These are phyloP conservation scores for Ptychodera flava DNA, from an alignment of 35 echinoderm and acorn worm species.

Conservation along the genomic window DNA sequence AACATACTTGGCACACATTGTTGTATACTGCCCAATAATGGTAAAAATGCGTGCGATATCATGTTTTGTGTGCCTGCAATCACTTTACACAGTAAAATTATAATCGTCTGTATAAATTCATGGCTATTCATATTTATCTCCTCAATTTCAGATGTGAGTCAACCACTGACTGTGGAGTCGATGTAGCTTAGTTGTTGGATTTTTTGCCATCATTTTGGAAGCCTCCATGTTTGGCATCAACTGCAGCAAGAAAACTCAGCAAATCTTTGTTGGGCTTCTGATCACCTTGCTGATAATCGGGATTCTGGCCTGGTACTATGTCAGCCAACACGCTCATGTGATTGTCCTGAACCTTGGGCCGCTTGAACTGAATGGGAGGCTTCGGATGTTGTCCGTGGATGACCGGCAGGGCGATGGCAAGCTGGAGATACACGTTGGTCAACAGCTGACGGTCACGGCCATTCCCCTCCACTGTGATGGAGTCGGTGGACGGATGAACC, in stretches of 20 bases:
- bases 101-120: no score
- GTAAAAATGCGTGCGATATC: no score
- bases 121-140: no score
- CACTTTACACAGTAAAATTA: no score
- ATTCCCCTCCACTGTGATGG: conserved; percentile 33
- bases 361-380: conserved; percentile 31
- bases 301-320: conserved; percentile 80
- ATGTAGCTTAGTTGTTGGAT: no score
- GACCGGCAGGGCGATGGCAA: conserved; percentile 8
- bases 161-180: no score
- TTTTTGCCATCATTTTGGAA: no score
- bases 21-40: no score
- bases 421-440: conserved; percentile 26
- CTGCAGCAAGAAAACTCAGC: conserved; percentile 63
- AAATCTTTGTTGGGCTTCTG: conserved; percentile 46
- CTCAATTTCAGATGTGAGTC: no score
- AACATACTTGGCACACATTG: no score
- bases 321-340: conserved; percentile 64
- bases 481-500: background rate
- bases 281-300: conserved; percentile 52
- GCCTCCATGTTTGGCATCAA: background rate
- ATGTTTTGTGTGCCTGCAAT: no score
- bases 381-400: conserved; percentile 13
- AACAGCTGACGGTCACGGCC: conserved; percentile 11
- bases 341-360: conserved; percentile 30